phyloP scores from a whole-genome alignment of 2,888 invertebrate genomes.

The Caenorhabditis angaria region DNA sequence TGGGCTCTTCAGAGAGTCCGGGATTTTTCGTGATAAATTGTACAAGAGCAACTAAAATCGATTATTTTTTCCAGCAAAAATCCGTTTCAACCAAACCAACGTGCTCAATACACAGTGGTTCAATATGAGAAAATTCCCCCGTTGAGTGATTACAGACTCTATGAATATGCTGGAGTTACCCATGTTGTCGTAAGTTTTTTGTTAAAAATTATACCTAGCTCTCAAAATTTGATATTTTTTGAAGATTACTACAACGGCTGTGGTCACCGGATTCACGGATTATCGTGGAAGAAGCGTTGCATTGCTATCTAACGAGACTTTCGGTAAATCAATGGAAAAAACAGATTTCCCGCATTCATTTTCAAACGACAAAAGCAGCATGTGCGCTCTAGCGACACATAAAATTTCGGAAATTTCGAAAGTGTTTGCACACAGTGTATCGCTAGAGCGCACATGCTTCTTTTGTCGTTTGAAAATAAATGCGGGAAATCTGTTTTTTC shows the following conservation, averaged over 20 bases:
- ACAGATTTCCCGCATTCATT: no score
- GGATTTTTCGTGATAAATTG: no score
- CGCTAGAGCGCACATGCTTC: no score
- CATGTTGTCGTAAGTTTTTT: neutral
- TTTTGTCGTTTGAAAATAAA: neutral
- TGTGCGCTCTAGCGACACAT: no score
- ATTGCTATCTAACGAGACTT: slow-evolving; percentile 15
- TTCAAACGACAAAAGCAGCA: no score
- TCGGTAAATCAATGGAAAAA: no score
- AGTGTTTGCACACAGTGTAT: no score
- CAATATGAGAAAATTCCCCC: slow-evolving; percentile 5
- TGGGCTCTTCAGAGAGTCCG: no score
- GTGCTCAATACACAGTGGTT: slow-evolving; percentile 11
- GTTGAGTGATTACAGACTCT: neutral
- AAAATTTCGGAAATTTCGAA: no score
- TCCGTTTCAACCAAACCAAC: slow-evolving; percentile 10
- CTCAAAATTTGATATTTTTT: neutral
- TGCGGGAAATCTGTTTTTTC: neutral
- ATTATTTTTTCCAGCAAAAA: neutral
- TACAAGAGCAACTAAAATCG: no score
- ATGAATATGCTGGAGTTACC: neutral
- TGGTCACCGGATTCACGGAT: neutral
- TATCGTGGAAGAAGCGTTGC: neutral
- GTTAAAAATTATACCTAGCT: slow-evolving; percentile 3
- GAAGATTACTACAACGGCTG: slow-evolving; percentile 16